Base-by-base conservation (phyloP, 2,113 vertebrate species). In the Cottus gobio region DNA sequence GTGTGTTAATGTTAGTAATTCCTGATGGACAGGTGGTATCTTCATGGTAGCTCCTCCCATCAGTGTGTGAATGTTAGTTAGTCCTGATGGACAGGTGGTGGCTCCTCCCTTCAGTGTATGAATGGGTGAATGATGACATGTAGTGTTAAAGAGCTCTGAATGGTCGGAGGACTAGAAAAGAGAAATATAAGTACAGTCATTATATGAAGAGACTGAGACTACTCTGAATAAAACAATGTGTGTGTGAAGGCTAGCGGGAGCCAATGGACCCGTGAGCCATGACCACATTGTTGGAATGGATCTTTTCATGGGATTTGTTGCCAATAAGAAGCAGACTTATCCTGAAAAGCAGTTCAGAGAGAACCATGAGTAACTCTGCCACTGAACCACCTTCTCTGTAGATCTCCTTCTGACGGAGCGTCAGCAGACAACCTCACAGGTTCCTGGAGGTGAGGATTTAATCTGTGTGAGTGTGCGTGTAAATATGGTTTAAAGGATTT, bases 401-500 rank as follows among this genome's bases (percentile, higher is more conserved):
- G 10, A 37, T 36, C n/a, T 56, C 13, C 20, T 70, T 66, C 58
- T 77, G 58, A 13, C 22, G 42, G 34, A 48, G 36, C 1, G 20
- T 71, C 82, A 66, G 64, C 68, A 65, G 44, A n/a, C n/a, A n/a
- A n/a, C n/a, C 56, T 39, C 64, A 79, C 84, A 48, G 75, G 62
- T 61, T 77, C 37, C 70, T 77, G 54, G 68, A 81, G 77, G 57
- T 84, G 61, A 62, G 48, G 24, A 71, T 20, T 83, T 64, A 52
- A 85, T 85, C 77, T 66, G 56, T 39, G 58, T 31, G 50, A 61
- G 48, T 20, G 44, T 74, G 63, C 73, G 8, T 54, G 84, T 65
- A 72, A 79, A 84, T 69, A 61, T 26, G 66, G 22, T 66, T 50
- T 77, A 83, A 79, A 79, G 60, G 56, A 88, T 86, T 86, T 80